Base-by-base conservation (phyloP, 1,140 invertebrate species). In the Lanistes nyassanus region DNA sequence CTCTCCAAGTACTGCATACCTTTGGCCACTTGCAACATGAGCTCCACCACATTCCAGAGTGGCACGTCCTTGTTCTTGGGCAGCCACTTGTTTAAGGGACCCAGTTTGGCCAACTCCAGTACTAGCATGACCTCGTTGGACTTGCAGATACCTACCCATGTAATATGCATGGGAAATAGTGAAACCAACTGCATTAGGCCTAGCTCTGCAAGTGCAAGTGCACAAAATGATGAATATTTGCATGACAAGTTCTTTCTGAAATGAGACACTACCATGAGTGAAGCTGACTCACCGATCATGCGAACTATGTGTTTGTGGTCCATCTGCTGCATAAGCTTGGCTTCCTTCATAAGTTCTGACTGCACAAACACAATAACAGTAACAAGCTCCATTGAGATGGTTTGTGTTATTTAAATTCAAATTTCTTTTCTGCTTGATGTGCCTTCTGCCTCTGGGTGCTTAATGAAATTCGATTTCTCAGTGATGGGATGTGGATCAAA, bases 1-100 rank as follows among this genome's bases (percentile, higher is more conserved):
- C 92, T 90, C 89, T 97, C 95, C 74, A 98, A 90, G 90, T 97
- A 98, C 69, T 93, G 92, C 96, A 98, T 98, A 42, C 97, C 94
- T 92, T 85, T 78, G 4, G 89, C 86, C 62, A 90, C 89, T 72
- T 78, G 60, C 58, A 26, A 37, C 56, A 72, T 47, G 56, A 62
- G 47, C 75, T 74, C 66, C 75, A 72, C 51, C 34, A 72, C 36
- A 56, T 72, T 72, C 70, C 70, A 72, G 36, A 72, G 70, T 0
- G 51, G 26, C 67, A 79, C 81, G 82, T 82, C 84, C 83, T 81
- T 85, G 77, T 90, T 79, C 29, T 83, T 80, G 65, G 82, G 80
- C 34, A 91, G 80, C 77, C 87, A 91, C 75, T 87, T 88, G 79
- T 90, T 89, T 0, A 91, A 80, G 34, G 89, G 89, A 29, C 91